Percentiles rank a stretch among this genome's conserved stretches.
These are phyloP conservation scores for Oxycera nigricornis DNA, from an alignment of 2,888 invertebrate genomes.

Conservation along the genomic window DNA sequence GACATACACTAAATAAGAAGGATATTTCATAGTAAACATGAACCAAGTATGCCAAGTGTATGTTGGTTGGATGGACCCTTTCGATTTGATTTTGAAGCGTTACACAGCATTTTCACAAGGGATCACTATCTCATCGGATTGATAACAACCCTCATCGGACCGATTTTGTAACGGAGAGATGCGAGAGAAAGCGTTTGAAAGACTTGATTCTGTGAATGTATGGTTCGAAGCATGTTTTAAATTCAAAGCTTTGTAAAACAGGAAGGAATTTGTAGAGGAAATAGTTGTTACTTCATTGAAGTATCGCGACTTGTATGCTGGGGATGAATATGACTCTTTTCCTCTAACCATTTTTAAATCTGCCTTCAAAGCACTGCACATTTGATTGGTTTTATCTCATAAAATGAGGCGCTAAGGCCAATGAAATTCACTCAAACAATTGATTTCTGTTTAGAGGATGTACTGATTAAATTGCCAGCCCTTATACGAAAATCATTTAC, in stretches of 20 bases:
- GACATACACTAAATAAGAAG: not conserved
- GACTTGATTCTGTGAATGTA: not conserved
- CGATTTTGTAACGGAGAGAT: not conserved
- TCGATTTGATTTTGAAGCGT: slow-evolving; percentile 16
- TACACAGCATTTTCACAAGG: slow-evolving; percentile 27
- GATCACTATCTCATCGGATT: not conserved
- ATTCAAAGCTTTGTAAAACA: not conserved
- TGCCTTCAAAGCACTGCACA: too few species aligned
- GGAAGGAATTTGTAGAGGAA: not conserved
- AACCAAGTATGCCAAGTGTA: not conserved
- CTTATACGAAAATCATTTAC: too few species aligned
- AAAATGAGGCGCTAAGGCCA: too few species aligned
- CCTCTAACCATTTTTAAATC: too few species aligned
- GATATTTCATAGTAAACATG: not conserved
- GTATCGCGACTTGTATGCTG: too few species aligned
- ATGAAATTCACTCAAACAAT: too few species aligned
- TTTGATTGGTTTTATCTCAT: too few species aligned
- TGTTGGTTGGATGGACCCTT: not conserved
- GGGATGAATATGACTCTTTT: too few species aligned
- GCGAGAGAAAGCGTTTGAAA: not conserved
- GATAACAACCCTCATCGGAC: not conserved
- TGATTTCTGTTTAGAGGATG: too few species aligned
- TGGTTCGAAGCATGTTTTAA: not conserved
- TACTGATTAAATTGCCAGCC: too few species aligned
- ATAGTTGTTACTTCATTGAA: not conserved